phyloP scores from a whole-genome alignment of 1,140 invertebrate genomes.

The Drosophila simulans region DNA sequence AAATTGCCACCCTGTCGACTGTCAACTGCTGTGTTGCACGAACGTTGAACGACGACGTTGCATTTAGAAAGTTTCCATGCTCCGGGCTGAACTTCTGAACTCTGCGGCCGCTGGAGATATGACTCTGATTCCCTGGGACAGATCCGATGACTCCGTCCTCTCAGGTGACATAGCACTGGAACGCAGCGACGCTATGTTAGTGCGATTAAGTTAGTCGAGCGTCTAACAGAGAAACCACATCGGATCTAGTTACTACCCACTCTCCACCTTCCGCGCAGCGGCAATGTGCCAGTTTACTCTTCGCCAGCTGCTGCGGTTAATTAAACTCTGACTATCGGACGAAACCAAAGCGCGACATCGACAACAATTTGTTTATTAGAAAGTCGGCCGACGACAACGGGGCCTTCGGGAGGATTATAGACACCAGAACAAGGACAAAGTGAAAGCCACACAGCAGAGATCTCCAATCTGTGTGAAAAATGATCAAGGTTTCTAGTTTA shows the following conservation, averaged over 20 bases:
- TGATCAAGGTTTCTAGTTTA: not conserved
- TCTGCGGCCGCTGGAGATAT: conserved; percentile 43
- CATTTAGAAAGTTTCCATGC: conserved; percentile 53
- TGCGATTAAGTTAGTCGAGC: conserved; percentile 57
- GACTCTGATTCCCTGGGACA: conserved; percentile 18
- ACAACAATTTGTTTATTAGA: conserved; percentile 59
- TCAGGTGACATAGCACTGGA: conserved; percentile 63
- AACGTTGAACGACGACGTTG: not conserved
- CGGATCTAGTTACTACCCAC: conserved; percentile 48
- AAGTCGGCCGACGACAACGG: conserved; percentile 36
- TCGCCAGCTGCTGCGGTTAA: conserved; percentile 61
- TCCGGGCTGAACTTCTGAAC: conserved; percentile 61
- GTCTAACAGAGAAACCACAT: conserved; percentile 53
- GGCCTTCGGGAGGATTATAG: conserved; percentile 8
- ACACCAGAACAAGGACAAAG: conserved; percentile 27
- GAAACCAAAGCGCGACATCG: conserved; percentile 43
- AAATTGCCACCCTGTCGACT: conserved; percentile 23
- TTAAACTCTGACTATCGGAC: conserved; percentile 55
- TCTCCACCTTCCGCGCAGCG: not conserved
- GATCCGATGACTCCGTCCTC: conserved; percentile 51
- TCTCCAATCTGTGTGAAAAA: not conserved
- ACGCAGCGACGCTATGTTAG: conserved; percentile 22
- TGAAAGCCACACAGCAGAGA: conserved; percentile 10
- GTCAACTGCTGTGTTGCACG: conserved; percentile 44
- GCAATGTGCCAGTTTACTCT: conserved; percentile 49